Conservation (phyloP, 2,888 invertebrate genomes). For the Parnassius orleans region DNA sequence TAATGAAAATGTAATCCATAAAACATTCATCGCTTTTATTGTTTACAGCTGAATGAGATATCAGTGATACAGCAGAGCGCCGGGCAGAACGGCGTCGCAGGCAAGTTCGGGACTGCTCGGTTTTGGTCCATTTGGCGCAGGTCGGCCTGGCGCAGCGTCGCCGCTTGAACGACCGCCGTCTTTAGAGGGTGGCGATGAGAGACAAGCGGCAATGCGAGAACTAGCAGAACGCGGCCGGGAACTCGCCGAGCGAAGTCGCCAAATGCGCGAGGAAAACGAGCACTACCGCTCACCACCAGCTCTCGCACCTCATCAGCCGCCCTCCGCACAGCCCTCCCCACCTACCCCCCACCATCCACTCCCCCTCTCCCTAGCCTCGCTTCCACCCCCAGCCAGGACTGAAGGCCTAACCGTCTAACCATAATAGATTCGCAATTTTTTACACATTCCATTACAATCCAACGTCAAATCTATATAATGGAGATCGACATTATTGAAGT, state of each 20-base stretch:
- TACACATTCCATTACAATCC: constrained; percentile 56
- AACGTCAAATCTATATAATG: constrained; percentile 7
- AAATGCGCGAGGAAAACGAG: constrained; percentile 72
- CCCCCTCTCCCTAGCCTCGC: constrained; percentile 77
- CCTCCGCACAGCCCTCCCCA: constrained; percentile 57
- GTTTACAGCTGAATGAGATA: constrained; percentile 88
- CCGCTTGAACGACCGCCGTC: constrained; percentile 73
- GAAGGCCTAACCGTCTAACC: constrained; percentile 87
- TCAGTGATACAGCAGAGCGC: constrained; percentile 88
- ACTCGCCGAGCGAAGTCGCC: constrained; percentile 73
- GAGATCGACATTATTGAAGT: constrained; percentile 33
- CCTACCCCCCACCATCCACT: constrained; percentile 55
- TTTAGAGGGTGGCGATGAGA: constrained; percentile 67
- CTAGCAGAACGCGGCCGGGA: constrained; percentile 79
- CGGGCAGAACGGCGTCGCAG: constrained; percentile 84
- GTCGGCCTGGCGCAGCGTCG: constrained; percentile 78
- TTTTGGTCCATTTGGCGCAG: constrained; percentile 85
- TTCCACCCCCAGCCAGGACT: constrained; percentile 83
- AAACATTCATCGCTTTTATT: constrained; percentile 1
- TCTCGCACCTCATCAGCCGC: constrained; percentile 63
- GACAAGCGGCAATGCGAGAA: constrained; percentile 76
- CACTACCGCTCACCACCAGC: constrained; percentile 68
- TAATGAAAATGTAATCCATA: not conserved
- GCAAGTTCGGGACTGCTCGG: constrained; percentile 88
- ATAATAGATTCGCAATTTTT: constrained; percentile 35